Base-by-base conservation (phyloP, 2,888 invertebrate species). In the Tethea ocularis region DNA sequence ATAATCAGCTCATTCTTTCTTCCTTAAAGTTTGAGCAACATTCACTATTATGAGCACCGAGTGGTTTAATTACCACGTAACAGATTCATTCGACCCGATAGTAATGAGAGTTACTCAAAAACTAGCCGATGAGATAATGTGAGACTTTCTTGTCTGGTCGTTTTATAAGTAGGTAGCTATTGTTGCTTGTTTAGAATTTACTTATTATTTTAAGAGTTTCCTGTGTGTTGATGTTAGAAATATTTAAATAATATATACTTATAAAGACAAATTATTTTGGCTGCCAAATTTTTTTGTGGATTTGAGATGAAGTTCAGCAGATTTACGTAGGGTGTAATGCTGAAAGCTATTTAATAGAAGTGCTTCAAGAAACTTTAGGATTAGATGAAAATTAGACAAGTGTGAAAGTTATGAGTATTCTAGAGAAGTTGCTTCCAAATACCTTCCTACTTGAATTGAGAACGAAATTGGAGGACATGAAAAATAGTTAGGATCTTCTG, bases 41-140 rank as follows among this genome's bases (percentile, higher is more conserved):
- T 20, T 26, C 6, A 46, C 13, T 10, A 10, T 46, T n/a, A 20
- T 60, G 51, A 57, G 59, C 63, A 61, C 61, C 22, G 24, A 46
- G 52, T 67, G 60, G 61, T 68, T 69, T 71, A 71, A 75, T 77
- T 71, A 65, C 71, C 51, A 57, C 69, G 67, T 71, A 70, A 74
- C 69, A 68, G 68, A 71, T 68, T 72, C 63, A 67, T 68, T 71
- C 63, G 58, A 68, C 62, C 59, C 56, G 67, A 62, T 64, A 57
- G 54, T 71, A 68, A 67, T 72, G 67, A 68, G 69, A 68, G 60
- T 57, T 51, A 58, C 59, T 64, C 51, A 68, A 69, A 71, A 66
- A 72, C 62, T 46, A 1, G 66, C 59, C 56, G 57, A 56, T 52
- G 52, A 57, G 62, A 64, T 71, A 64, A 73, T 62, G 67, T 60